Base-by-base conservation (phyloP, 2,797 vertebrate species). In the Odontamblyopus lacepedii region DNA sequence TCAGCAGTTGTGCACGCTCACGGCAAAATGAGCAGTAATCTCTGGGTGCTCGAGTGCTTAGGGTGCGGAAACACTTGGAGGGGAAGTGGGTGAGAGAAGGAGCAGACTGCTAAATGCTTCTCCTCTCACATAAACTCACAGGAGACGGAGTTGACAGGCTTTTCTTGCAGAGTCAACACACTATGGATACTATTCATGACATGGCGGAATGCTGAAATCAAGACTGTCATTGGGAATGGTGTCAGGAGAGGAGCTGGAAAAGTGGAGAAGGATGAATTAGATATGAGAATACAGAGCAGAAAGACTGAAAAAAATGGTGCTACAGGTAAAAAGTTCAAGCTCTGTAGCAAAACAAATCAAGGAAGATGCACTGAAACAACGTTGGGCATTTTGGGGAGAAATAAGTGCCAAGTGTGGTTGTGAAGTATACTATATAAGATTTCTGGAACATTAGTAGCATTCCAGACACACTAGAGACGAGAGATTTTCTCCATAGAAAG, bases 1-100 rank as follows among this genome's bases (percentile, higher is more conserved):
- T 94, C 92, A 93, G 91, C 90, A 91, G 77, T 80, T 88, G 73
- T 0, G 70, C 73, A 61, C 74, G 83, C 84, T 87, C 83, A 70
- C 78, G 81, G 88, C 82, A 79, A 91, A 87, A 86, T 88, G 85
- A 91, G 89, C 77, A 85, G 78, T 91, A 92, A 92, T 92, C 88
- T 92, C 85, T 80, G 78, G 79, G 78, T 87, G 85, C 84, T 48
- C 72, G 79, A 83, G 84, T 86, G 85, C 78, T 91, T 82, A 89
- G 83, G 76, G 75, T 70, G 75, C 53, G 68, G 78, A 83, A 82
- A 78, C 50, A 78, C 69, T 84, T 72, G 0, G 1, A 56, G 65
- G 48, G 65, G 70, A 44, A 50, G 30, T 44, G 55, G 69, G 27
- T 57, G 63, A 32, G 65, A 29, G 63, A 76, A 76, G 62, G 61